Conservation (phyloP, 2,888 invertebrate genomes). For the Prosapia bicincta region DNA sequence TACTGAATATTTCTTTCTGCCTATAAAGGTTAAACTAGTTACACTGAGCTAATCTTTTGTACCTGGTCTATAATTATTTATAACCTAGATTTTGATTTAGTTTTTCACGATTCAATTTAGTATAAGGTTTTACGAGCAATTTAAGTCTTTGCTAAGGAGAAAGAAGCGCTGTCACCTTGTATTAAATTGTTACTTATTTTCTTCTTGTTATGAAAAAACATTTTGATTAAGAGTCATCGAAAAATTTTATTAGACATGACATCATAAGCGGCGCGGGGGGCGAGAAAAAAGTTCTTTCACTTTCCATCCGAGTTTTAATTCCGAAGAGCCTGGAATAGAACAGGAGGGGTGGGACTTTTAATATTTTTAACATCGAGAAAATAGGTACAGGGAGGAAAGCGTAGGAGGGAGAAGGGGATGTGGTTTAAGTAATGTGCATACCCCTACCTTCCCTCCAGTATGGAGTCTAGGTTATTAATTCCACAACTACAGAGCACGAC, state of each 20-base stretch:
- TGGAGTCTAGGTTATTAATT: background rate
- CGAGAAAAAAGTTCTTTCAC: background rate
- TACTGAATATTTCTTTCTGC: no score
- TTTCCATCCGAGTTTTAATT: background rate
- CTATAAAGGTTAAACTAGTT: no score
- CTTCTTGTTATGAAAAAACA: background rate
- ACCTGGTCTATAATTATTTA: no score
- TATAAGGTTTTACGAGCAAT: no score
- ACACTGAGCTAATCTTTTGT: no score
- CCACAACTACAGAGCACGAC: background rate
- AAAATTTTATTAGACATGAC: background rate
- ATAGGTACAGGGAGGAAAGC: background rate
- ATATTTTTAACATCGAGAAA: conserved; percentile 21
- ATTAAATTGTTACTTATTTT: background rate
- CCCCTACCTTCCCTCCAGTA: background rate
- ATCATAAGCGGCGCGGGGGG: background rate
- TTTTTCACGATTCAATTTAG: no score
- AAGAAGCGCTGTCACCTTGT: background rate
- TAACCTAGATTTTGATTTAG: no score
- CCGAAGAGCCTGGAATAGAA: background rate
- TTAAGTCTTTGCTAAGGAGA: background rate
- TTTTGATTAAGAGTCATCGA: background rate
- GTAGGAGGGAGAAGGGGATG: background rate
- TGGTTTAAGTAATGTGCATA: background rate
- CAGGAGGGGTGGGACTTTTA: conserved; percentile 14